phyloP scores from a whole-genome alignment of 2,113 vertebrate species.

The Ammodytes dubius region DNA sequence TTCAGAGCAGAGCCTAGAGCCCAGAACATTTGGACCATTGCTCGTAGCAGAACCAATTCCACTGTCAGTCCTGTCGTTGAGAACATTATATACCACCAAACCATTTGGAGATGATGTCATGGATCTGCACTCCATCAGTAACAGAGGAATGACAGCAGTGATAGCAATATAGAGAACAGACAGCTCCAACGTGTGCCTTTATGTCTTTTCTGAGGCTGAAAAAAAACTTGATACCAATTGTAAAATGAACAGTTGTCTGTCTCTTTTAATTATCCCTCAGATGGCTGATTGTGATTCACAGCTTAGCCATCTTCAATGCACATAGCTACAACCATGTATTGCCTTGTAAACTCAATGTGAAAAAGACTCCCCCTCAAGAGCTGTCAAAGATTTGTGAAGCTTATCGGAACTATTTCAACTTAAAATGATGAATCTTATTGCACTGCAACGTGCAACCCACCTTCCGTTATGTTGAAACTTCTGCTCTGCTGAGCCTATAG shows the following conservation, averaged over 20 bases:
- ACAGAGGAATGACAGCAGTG: conserved; percentile 53
- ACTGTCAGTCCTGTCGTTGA: conserved; percentile 53
- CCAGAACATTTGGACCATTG: conserved; percentile 18
- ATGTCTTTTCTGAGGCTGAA: conserved; percentile 15
- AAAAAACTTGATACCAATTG: not conserved
- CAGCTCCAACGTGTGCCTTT: conserved; percentile 16
- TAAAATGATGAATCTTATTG: conserved; percentile 2
- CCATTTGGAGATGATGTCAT: conserved; percentile 72
- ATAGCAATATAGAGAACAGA: conserved; percentile 35
- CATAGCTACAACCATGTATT: not conserved
- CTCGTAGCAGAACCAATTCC: conserved; percentile 43
- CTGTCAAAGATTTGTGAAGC: conserved; percentile 21
- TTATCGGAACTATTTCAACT: conserved; percentile 3
- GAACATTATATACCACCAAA: conserved; percentile 61
- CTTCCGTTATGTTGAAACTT: conserved; percentile 29
- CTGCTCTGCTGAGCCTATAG: not conserved
- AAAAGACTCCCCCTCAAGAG: not conserved
- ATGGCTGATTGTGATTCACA: conserved; percentile 3
- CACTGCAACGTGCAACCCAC: not conserved
- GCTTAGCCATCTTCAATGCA: not conserved
- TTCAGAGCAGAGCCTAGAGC: conserved; percentile 53
- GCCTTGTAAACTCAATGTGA: not conserved
- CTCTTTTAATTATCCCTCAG: conserved; percentile 32
- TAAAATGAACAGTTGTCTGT: conserved; percentile 43
- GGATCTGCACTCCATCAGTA: conserved; percentile 42